phyloP scores from a whole-genome alignment of 2,797 vertebrate species.

The Poecilia gillii region DNA sequence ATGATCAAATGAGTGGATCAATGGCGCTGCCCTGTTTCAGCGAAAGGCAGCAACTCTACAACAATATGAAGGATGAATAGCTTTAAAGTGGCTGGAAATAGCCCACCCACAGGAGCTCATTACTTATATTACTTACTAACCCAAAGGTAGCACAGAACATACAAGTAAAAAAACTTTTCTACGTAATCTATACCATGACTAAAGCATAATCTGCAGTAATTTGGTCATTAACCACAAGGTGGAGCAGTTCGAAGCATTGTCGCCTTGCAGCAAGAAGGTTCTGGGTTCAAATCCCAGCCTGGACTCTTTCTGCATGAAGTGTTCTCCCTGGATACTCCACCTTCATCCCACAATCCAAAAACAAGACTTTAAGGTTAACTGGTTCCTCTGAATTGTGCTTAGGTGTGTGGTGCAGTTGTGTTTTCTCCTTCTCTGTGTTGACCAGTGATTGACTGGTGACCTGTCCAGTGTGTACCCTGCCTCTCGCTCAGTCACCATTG shows the following conservation, averaged over 20 bases:
- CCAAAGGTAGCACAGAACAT: neutral
- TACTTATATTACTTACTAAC: neutral
- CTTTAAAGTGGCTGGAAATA: neutral
- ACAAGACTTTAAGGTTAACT: too few species aligned
- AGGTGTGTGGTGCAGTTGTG: neutral
- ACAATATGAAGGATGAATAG: neutral
- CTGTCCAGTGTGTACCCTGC: neutral
- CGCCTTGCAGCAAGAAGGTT: neutral
- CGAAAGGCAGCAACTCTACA: neutral
- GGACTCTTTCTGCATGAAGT: too few species aligned
- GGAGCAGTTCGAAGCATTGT: neutral
- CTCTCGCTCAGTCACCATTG: neutral
- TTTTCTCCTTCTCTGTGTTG: neutral
- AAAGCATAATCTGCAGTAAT: neutral
- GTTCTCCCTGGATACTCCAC: too few species aligned
- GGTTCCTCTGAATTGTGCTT: neutral
- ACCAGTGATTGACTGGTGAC: neutral
- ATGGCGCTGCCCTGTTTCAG: too few species aligned
- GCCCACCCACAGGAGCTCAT: neutral
- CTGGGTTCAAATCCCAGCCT: neutral
- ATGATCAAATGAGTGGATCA: neutral
- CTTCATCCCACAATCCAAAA: too few species aligned
- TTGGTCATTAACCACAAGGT: neutral
- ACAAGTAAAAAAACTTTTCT: neutral
- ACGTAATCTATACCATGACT: neutral